Conservation (phyloP, 2,888 invertebrate genomes). For the Nymphalis polychloros region DNA sequence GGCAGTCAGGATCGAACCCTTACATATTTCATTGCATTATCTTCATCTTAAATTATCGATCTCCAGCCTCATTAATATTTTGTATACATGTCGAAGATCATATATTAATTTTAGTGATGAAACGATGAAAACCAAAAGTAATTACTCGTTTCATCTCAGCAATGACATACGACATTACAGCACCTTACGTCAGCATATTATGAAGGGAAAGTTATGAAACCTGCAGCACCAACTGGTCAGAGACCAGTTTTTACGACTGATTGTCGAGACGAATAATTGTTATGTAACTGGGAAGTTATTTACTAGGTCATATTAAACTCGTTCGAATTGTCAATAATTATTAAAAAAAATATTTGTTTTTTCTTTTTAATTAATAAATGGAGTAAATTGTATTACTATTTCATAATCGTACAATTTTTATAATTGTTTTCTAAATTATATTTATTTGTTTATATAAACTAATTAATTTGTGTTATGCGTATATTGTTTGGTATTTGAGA, state of each 20-base stretch:
- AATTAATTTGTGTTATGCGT: too few species aligned
- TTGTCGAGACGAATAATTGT: slow-evolving; percentile 35
- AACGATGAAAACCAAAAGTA: neutral
- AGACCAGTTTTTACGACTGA: slow-evolving; percentile 37
- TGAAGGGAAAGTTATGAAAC: slow-evolving; percentile 37
- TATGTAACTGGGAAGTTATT: slow-evolving; percentile 29
- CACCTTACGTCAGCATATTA: slow-evolving; percentile 30
- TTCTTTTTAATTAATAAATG: too few species aligned
- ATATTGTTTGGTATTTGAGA: neutral
- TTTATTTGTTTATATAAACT: too few species aligned
- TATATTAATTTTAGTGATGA: neutral
- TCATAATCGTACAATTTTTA: too few species aligned
- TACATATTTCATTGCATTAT: too few species aligned
- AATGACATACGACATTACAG: slow-evolving; percentile 18
- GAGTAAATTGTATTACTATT: too few species aligned
- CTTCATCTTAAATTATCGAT: too few species aligned
- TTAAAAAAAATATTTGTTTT: too few species aligned
- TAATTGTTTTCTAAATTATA: too few species aligned
- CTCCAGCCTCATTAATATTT: neutral
- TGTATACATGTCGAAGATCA: neutral
- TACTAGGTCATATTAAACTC: slow-evolving; percentile 23
- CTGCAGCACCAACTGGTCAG: slow-evolving; percentile 20
- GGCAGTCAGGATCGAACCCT: too few species aligned
- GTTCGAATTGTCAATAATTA: slow-evolving; percentile 14
- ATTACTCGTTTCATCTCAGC: slow-evolving; percentile 9